Evolutionary conservation across 2,113 vertebrate genomes (phyloP).

Genomic region (Capricornis sumatraensis): DNA sequence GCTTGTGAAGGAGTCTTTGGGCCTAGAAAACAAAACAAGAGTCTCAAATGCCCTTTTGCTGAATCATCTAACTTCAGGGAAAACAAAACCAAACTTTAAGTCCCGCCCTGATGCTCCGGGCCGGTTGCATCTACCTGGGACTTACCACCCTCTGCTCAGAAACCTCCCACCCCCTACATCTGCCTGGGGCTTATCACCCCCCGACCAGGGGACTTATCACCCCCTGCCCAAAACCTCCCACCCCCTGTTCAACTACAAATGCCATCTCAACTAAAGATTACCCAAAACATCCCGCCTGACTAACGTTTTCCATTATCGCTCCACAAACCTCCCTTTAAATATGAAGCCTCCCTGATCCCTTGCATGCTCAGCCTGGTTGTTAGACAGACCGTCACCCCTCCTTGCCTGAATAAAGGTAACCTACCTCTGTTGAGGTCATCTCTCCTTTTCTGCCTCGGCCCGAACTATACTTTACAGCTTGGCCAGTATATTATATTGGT

Average conservation of each 20-base stretch:
- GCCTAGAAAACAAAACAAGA: not conserved
- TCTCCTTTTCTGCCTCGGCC: not conserved
- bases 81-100: not conserved
- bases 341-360: not conserved
- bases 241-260: not conserved
- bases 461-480: not conserved
- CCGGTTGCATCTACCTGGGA: not conserved
- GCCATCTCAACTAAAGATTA: not conserved
- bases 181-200: not conserved
- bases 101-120: accelerated
- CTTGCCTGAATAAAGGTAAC: not conserved
- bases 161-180: not conserved
- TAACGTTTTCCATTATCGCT: not conserved
- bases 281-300: not conserved
- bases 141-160: not conserved
- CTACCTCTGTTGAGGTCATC: not conserved
- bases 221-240: not conserved
- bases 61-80: not conserved
- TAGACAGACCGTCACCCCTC: not conserved
- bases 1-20: not conserved
- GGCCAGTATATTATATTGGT: not conserved
- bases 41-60: not conserved
- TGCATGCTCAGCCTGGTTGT: not conserved
- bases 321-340: not conserved
- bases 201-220: not conserved